Percentiles rank a stretch among this genome's conserved stretches.
Conservation (phyloP, 2,113 vertebrate genomes). For the Lasiurus cinereus region DNA sequence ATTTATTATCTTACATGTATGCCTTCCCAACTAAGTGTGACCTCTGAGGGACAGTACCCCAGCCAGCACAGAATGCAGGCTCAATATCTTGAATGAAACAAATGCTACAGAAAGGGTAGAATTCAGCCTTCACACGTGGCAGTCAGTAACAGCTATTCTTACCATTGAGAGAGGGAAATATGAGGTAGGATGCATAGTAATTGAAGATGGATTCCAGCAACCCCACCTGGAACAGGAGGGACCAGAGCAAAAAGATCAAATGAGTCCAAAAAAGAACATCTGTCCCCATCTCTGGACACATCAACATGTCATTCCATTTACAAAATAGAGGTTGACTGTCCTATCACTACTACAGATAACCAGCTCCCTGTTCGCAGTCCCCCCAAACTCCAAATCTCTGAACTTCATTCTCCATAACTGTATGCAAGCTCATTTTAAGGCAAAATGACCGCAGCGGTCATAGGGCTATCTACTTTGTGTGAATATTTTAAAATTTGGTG, state of each 20-base stretch:
- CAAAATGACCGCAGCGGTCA: not conserved
- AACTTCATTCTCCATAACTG: not conserved
- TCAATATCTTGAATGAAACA: not conserved
- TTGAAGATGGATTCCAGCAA: slow-evolving; percentile 46
- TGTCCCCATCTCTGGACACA: not conserved
- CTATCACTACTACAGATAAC: not conserved
- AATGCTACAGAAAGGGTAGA: not conserved
- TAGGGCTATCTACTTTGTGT: not conserved
- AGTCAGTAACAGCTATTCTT: not conserved
- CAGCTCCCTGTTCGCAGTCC: not conserved
- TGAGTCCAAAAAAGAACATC: not conserved
- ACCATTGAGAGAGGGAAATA: slow-evolving; percentile 50
- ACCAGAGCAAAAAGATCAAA: not conserved
- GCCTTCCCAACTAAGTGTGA: not conserved
- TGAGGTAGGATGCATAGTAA: not conserved
- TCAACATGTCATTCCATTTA: not conserved
- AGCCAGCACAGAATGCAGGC: not conserved
- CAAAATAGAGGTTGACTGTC: not conserved
- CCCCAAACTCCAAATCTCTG: not conserved
- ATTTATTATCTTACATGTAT: not conserved
- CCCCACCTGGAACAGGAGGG: not conserved
- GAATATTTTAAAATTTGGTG: not conserved
- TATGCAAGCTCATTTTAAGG: not conserved
- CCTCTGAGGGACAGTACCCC: not conserved
- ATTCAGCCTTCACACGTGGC: not conserved